A percentile compares a stretch with the other conserved stretches of the same genome.
Evolutionary conservation across 2,113 vertebrate species (phyloP).

Genomic region (Sakesphorus luctuosus): DNA sequence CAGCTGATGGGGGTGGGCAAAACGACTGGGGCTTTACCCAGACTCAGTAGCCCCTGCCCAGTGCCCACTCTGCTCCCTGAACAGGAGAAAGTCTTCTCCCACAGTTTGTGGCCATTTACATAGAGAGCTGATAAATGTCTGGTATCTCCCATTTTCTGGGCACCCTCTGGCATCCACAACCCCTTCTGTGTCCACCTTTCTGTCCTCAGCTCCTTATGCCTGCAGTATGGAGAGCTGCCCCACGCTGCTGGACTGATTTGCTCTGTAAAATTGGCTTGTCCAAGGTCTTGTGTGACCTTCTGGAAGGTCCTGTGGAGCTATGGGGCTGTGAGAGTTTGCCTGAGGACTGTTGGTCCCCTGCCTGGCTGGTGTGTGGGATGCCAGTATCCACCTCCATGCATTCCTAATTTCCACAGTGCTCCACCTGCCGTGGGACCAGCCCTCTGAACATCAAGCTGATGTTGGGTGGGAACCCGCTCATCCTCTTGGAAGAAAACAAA

Average conservation of each 20-base stretch:
- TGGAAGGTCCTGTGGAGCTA: background rate
- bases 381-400: accelerated
- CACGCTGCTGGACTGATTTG: accelerated
- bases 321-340: background rate
- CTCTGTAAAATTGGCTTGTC: background rate
- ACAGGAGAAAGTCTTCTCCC: background rate
- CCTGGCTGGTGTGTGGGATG: background rate
- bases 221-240: background rate
- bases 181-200: background rate
- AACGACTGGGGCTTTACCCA: background rate
- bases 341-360: accelerated
- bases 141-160: background rate
- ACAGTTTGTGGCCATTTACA: background rate
- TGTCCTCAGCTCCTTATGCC: background rate
- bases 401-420: background rate
- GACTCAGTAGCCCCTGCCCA: background rate
- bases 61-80: background rate
- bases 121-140: background rate
- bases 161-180: background rate
- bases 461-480: background rate
- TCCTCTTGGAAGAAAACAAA: conserved; percentile 11
- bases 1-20: background rate
- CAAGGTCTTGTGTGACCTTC: background rate
- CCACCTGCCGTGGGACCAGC: accelerated
- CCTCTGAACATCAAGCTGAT: background rate